phyloP scores from a whole-genome alignment of 1,140 invertebrate genomes.

The Lasaia peninsularis region DNA sequence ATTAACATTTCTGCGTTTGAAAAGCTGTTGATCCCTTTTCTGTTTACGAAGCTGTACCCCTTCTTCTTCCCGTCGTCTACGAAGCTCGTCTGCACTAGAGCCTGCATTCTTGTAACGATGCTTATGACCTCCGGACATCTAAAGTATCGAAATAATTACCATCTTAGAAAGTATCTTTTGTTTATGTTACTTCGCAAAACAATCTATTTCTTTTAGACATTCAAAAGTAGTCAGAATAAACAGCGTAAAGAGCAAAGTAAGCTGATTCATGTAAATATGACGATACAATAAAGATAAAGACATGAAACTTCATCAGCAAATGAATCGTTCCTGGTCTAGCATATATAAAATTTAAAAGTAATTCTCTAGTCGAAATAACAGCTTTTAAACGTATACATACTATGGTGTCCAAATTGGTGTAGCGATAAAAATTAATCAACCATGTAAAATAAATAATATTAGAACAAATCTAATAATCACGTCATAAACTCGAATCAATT shows the following conservation, averaged over 20 bases:
- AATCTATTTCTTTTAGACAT: neutral
- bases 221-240: too few species aligned
- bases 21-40: slow-evolving; percentile 94
- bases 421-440: slow-evolving; percentile 3
- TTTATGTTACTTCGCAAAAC: too few species aligned
- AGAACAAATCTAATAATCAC: neutral
- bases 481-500: neutral
- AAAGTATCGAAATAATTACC: neutral
- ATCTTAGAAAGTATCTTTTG: neutral
- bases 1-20: slow-evolving; percentile 94
- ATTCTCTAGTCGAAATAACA: neutral
- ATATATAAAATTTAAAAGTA: too few species aligned
- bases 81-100: slow-evolving; percentile 93
- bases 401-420: neutral
- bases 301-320: too few species aligned
- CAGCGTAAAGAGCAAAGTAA: too few species aligned
- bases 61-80: slow-evolving; percentile 95
- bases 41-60: slow-evolving; percentile 97
- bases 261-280: too few species aligned
- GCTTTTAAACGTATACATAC: neutral
- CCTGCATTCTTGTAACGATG: slow-evolving; percentile 97
- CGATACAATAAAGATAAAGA: too few species aligned
- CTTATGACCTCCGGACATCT: slow-evolving; percentile 91
- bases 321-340: too few species aligned
- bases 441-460: slow-evolving; percentile 1